Conservation (phyloP, 2,888 invertebrate species). For the Ectemnius cavifrons region DNA sequence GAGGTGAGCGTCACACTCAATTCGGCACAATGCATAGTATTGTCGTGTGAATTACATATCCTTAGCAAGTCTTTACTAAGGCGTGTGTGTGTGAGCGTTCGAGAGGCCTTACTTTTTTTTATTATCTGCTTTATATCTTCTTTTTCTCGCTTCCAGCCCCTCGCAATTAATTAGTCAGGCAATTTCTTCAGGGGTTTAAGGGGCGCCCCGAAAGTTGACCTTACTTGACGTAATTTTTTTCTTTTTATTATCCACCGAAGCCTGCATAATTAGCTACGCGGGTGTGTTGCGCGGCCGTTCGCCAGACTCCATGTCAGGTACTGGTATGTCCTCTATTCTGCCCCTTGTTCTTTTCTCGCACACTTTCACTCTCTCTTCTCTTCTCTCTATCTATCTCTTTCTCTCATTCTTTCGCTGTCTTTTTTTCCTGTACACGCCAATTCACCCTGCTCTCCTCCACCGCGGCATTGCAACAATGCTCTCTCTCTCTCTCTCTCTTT, state of each 20-base stretch:
- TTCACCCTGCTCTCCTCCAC: conserved; percentile 18
- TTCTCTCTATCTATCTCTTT: conserved; percentile 15
- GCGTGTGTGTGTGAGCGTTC: conserved; percentile 60
- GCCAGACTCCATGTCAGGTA: conserved; percentile 92
- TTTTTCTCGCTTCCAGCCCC: conserved; percentile 62
- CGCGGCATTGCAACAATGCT: conserved; percentile 5
- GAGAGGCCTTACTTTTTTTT: conserved; percentile 53
- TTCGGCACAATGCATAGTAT: no score
- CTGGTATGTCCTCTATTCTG: conserved; percentile 80
- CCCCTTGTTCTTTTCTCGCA: conserved; percentile 48
- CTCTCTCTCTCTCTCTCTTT: no score
- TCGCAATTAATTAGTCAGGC: conserved; percentile 45
- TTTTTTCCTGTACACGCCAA: conserved; percentile 10
- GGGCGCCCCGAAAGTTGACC: conserved; percentile 63
- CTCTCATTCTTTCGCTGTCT: conserved; percentile 10
- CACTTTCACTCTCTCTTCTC: conserved; percentile 51
- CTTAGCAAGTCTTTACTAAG: conserved; percentile 5
- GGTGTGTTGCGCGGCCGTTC: conserved; percentile 93
- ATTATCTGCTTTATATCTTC: conserved; percentile 57
- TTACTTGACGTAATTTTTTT: conserved; percentile 76
- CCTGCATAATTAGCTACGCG: conserved; percentile 88
- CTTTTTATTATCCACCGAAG: conserved; percentile 77
- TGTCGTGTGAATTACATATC: no score
- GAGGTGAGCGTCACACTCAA: no score
- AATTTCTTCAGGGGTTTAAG: conserved; percentile 56